phyloP scores from a whole-genome alignment of 1,140 invertebrate genomes.

The Camponotus pennsylvanicus region DNA sequence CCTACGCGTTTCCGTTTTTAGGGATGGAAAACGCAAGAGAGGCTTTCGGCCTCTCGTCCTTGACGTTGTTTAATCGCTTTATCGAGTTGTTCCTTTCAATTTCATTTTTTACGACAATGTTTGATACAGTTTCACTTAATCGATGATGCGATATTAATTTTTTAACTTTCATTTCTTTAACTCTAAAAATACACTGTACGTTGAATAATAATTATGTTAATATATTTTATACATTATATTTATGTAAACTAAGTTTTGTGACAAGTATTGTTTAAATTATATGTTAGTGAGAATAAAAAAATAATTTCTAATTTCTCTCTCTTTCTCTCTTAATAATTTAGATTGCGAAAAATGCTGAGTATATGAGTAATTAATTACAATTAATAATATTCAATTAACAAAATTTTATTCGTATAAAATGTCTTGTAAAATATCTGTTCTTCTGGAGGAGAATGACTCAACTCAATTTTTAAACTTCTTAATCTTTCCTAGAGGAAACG shows the following conservation, averaged over 20 bases:
- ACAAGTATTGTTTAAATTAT: not conserved
- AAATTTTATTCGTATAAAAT: not conserved
- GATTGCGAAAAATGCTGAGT: not conserved
- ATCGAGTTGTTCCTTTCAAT: not conserved
- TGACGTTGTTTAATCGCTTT: slow-evolving; percentile 13
- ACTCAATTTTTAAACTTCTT: not conserved
- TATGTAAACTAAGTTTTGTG: not conserved
- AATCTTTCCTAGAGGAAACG: too few relatives aligned
- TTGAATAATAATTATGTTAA: not conserved
- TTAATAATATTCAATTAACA: not conserved
- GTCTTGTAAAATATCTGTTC: not conserved
- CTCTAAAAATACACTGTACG: not conserved
- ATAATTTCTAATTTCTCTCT: not conserved
- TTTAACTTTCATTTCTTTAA: not conserved
- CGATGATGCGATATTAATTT: not conserved
- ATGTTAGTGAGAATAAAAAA: not conserved
- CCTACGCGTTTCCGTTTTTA: slow-evolving; percentile 70
- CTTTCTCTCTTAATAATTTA: not conserved
- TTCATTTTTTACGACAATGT: not conserved
- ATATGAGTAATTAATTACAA: not conserved
- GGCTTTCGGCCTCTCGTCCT: not conserved
- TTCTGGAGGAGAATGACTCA: too few relatives aligned
- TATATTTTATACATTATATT: not conserved
- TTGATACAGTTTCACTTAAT: not conserved
- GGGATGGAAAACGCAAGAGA: slow-evolving; percentile 58